These are phyloP conservation scores for Nematostella vectensis DNA, from an alignment of 92 coral and sea anemone species.

Conservation along the genomic window DNA sequence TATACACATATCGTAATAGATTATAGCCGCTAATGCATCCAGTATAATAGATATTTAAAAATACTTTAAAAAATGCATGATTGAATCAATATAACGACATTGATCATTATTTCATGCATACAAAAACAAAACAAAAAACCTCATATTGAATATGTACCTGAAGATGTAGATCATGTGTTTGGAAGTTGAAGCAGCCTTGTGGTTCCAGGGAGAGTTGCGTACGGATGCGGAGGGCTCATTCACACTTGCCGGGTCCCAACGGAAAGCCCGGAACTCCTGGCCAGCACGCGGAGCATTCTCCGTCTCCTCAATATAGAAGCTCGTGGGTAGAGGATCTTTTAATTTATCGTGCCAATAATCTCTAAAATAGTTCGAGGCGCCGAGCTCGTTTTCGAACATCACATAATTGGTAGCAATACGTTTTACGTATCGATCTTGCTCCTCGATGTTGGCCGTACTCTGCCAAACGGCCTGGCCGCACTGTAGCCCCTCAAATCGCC, in stretches of 20 bases:
- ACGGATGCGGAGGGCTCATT: constrained; percentile 14
- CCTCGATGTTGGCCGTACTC: constrained; percentile 77
- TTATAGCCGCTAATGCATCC: too few species aligned
- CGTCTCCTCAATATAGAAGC: constrained; percentile 86
- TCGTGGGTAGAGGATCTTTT: constrained; percentile 78
- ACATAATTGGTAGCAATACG: constrained; percentile 84
- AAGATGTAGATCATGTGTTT: constrained; percentile 73
- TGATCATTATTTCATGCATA: too few species aligned
- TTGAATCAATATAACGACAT: too few species aligned
- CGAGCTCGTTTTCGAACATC: constrained; percentile 72
- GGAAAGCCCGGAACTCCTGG: constrained; percentile 73
- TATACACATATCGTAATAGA: too few species aligned
- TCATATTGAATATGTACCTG: too few species aligned
- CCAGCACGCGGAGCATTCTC: constrained; percentile 90
- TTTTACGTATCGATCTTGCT: constrained; percentile 91
- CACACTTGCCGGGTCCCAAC: constrained; percentile 70
- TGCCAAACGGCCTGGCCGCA: constrained; percentile 98
- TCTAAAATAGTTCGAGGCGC: constrained; percentile 60
- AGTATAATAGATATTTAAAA: too few species aligned
- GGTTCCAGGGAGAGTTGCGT: constrained; percentile 55
- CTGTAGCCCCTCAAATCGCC: constrained; percentile 73
- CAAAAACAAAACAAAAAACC: too few species aligned
- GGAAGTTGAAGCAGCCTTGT: constrained; percentile 54
- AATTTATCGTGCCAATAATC: constrained; percentile 84
- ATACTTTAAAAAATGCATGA: too few species aligned